phyloP scores from a whole-genome alignment of 2,888 invertebrate genomes.

The Melinaea menophilus region DNA sequence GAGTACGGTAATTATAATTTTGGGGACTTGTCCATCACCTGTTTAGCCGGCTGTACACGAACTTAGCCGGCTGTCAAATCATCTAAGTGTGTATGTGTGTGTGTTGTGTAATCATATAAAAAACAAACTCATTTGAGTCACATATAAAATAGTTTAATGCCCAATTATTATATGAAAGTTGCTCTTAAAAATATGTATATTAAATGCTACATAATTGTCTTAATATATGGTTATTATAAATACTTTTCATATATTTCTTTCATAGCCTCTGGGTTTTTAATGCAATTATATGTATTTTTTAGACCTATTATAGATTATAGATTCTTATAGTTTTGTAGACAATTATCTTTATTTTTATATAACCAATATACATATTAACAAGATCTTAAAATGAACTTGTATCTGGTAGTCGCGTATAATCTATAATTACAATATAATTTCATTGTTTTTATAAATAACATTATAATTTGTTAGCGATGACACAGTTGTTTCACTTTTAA shows the following conservation, averaged over 20 bases:
- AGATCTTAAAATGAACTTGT: conserved; percentile 2
- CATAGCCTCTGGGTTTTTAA: too few relatives aligned
- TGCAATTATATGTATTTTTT: too few relatives aligned
- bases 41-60: conserved; percentile 46
- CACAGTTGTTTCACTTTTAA: conserved; percentile 28
- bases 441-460: conserved; percentile 22
- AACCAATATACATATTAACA: neutral
- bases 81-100: neutral
- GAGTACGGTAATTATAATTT: conserved; percentile 51
- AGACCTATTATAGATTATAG: too few relatives aligned
- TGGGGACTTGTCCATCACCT: conserved; percentile 47
- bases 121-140: too few relatives aligned
- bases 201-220: too few relatives aligned
- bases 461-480: conserved; percentile 30
- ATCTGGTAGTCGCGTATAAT: conserved; percentile 22
- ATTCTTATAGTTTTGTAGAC: neutral
- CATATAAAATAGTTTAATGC: too few relatives aligned
- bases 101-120: too few relatives aligned
- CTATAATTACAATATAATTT: conserved; percentile 28
- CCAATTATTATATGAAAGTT: too few relatives aligned
- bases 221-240: too few relatives aligned
- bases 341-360: neutral
- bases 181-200: too few relatives aligned
- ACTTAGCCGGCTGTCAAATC: conserved; percentile 37
- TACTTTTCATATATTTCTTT: too few relatives aligned